Evolutionary conservation across 1,140 invertebrate species (phyloP).

Genomic region (Portunus trituberculatus): DNA sequence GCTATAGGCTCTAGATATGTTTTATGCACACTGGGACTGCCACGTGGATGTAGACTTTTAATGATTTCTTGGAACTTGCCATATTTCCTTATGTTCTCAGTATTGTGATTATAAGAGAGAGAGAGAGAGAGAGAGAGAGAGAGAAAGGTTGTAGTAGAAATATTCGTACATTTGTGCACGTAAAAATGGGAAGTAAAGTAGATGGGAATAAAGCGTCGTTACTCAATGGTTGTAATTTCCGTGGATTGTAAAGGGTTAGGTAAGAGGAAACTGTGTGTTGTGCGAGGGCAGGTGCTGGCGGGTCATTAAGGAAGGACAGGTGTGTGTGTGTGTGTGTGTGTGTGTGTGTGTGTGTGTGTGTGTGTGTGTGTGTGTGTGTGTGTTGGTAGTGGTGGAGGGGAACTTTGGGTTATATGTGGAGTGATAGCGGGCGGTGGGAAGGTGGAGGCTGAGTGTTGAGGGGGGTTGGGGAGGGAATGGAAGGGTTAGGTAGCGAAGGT

Average conservation of each 20-base stretch:
- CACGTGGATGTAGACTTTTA: too few species aligned
- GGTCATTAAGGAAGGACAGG: not conserved
- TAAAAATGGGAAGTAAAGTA: not conserved
- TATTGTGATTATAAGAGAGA: not conserved
- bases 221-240: not conserved
- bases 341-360: not conserved
- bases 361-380: not conserved
- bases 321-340: too few species aligned
- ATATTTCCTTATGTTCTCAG: too few species aligned
- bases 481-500: not conserved
- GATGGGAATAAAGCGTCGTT: not conserved
- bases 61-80: too few species aligned
- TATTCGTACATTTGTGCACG: not conserved
- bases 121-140: not conserved
- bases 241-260: not conserved
- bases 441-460: not conserved
- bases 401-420: not conserved
- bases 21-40: too few species aligned
- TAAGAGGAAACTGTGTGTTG: not conserved
- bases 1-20: too few species aligned
- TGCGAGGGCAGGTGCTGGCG: not conserved
- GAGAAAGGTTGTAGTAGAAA: not conserved
- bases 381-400: not conserved
- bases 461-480: not conserved
- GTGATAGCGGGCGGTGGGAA: not conserved